These are phyloP conservation scores for Ctenodactylus gundi DNA, from an alignment of 2,113 vertebrate genomes.

Conservation along the genomic window DNA sequence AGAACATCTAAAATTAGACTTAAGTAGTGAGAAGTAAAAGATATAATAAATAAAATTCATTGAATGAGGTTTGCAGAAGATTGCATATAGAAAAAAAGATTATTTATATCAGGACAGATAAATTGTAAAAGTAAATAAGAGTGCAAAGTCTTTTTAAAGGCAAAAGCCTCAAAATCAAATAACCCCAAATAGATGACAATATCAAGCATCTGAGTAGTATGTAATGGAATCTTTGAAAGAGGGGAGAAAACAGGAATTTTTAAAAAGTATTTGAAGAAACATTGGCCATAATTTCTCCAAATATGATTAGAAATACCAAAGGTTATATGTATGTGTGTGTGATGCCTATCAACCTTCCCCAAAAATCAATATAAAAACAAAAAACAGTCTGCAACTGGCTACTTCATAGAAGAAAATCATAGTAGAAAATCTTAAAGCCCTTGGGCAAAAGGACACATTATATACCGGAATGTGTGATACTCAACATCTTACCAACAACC, in stretches of 20 bases:
- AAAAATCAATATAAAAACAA: background rate
- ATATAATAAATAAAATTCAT: background rate
- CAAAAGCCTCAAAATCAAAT: background rate
- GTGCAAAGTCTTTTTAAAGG: background rate
- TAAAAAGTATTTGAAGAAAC: background rate
- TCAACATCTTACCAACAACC: background rate
- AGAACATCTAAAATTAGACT: background rate
- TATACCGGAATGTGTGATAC: background rate
- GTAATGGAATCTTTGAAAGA: background rate
- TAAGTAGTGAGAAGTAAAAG: no score
- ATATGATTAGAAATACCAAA: background rate
- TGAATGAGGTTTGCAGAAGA: background rate
- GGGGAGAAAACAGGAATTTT: background rate
- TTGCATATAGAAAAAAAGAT: background rate
- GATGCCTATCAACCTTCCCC: background rate
- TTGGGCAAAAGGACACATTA: background rate
- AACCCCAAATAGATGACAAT: background rate
- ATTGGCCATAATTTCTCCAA: conserved; percentile 12
- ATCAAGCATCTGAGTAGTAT: background rate
- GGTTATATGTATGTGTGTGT: background rate
- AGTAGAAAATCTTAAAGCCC: background rate
- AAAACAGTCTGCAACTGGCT: background rate
- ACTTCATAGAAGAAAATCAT: background rate
- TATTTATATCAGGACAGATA: background rate
- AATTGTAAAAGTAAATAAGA: conserved; percentile 7